Evolutionary conservation across 1,140 invertebrate genomes (phyloP).

Genomic region (Leptoteleia sp.): DNA sequence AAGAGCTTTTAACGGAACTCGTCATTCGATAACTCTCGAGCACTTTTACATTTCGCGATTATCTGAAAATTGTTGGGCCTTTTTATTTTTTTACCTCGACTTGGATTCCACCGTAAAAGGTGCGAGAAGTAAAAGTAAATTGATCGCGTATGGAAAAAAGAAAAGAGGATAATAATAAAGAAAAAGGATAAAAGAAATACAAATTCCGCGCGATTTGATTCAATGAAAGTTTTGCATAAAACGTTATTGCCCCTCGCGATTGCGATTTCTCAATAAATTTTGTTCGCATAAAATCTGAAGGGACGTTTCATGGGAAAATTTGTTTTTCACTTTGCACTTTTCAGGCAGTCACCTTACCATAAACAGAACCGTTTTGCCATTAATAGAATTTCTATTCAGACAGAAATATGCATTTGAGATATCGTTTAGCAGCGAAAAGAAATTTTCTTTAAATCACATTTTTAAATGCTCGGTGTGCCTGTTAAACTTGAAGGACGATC

Average conservation of each 20-base stretch:
- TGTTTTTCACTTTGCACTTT: background rate
- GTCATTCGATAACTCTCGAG: background rate
- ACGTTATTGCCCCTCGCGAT: conserved; percentile 10
- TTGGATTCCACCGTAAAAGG: background rate
- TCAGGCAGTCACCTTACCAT: too few species aligned
- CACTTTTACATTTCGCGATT: background rate
- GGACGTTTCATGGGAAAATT: background rate
- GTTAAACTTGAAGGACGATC: too few species aligned
- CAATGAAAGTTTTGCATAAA: conserved; percentile 22
- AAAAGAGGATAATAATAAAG: too few species aligned
- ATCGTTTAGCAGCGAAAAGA: too few species aligned
- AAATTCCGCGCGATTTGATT: background rate
- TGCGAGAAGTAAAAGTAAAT: background rate
- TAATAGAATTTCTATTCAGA: too few species aligned
- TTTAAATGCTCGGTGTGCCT: too few species aligned
- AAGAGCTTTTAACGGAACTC: background rate
- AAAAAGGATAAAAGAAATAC: conserved; percentile 10
- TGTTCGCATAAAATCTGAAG: conserved; percentile 5
- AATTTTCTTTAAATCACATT: too few species aligned
- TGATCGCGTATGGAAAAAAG: too few species aligned
- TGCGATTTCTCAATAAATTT: conserved; percentile 19
- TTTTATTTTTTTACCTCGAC: too few species aligned
- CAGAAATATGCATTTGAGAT: too few species aligned
- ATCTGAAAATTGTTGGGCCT: background rate
- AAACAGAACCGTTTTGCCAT: too few species aligned